phyloP scores from a whole-genome alignment of 2,113 vertebrate genomes.

The Bos taurus region ARS-UCD2.0 NC_037338.1:20283501-20284000 shows the following conservation, averaged over 20 bases:
- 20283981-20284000: not conserved
- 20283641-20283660: not conserved
- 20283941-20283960: not conserved
- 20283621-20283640: not conserved
- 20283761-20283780: not conserved
- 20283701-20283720: not conserved
- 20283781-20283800: not conserved
- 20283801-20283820: not conserved
- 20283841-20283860: not conserved
- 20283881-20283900: not conserved
- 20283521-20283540: slow-evolving; percentile 37
- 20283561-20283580: not conserved
- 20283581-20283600: not conserved
- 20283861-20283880: not conserved
- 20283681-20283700: not conserved
- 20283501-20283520: not conserved
- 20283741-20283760: not conserved
- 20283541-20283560: slow-evolving; percentile 25
- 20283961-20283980: not conserved
- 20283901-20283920: not conserved
- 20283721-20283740: not conserved
- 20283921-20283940: not conserved
- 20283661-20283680: not conserved
- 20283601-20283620: not conserved
- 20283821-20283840: not conserved